These are phyloP conservation scores for Oreochromis tanganicae DNA, from an alignment of 2,113 vertebrate species.

Conservation along the genomic window DNA sequence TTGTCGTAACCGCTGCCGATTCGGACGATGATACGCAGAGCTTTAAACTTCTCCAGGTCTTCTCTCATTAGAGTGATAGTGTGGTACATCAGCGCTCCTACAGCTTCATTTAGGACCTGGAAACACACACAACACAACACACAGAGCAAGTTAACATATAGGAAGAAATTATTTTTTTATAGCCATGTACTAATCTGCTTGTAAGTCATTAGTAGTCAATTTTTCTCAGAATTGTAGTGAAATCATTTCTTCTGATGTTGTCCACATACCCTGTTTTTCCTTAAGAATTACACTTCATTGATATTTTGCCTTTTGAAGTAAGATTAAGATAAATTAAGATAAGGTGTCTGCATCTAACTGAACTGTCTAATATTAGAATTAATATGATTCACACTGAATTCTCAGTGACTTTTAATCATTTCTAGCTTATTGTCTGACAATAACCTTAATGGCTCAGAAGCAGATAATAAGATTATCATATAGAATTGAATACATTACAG, in stretches of 20 bases:
- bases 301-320: not conserved
- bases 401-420: not conserved
- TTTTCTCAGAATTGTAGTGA: not conserved
- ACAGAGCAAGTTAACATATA: not conserved
- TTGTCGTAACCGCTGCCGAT: constrained; percentile 99
- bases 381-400: not conserved
- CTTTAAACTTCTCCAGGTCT: constrained; percentile 99
- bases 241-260: not conserved
- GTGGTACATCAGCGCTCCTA: constrained; percentile 98
- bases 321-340: not conserved
- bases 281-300: not conserved
- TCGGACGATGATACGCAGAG: constrained; percentile 93
- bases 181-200: not conserved
- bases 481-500: not conserved
- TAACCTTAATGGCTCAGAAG: not conserved
- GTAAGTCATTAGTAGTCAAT: not conserved
- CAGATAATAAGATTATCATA: not conserved
- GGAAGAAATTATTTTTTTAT: not conserved
- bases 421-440: not conserved
- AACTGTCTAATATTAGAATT: not conserved
- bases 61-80: constrained; percentile 97
- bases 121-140: not conserved
- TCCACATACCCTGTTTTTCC: not conserved
- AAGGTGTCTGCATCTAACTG: not conserved
- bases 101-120: constrained; percentile 97